phyloP scores from a whole-genome alignment of 2,888 invertebrate species.

The Nomada ferruginata region DNA sequence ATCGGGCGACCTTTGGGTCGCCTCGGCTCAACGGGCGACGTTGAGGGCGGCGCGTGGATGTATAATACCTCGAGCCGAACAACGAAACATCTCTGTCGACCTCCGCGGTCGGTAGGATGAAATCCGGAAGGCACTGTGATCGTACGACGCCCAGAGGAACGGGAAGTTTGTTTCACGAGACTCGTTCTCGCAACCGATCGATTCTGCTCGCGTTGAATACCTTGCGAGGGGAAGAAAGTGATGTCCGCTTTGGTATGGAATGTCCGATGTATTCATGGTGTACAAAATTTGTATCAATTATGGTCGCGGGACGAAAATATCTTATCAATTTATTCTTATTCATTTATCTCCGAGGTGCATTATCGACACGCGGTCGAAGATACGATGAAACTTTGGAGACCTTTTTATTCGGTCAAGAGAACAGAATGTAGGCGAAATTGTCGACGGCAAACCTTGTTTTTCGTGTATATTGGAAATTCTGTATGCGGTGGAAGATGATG shows the following conservation, averaged over 20 bases:
- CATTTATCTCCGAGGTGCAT: neutral
- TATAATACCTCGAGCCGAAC: neutral
- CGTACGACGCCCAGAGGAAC: slow-evolving; percentile 22
- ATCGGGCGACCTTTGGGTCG: neutral
- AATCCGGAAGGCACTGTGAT: neutral
- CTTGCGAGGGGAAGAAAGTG: neutral
- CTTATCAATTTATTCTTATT: neutral
- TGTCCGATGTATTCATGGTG: neutral
- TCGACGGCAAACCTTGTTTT: too few species aligned
- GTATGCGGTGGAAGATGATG: too few species aligned
- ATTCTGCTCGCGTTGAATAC: neutral
- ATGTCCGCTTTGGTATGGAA: neutral
- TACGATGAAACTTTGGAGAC: too few species aligned
- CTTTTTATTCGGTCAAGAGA: too few species aligned
- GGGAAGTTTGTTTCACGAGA: neutral
- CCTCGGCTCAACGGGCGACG: neutral
- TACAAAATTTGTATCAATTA: neutral
- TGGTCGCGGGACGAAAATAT: neutral
- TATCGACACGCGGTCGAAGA: too few species aligned
- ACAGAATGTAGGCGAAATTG: too few species aligned
- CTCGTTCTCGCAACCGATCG: neutral
- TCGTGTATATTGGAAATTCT: too few species aligned
- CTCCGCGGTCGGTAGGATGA: slow-evolving; percentile 2
- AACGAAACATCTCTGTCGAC: neutral
- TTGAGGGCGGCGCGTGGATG: neutral